Percentiles rank a stretch among this genome's conserved stretches.
Evolutionary conservation across 1,140 invertebrate genomes (phyloP).

Genomic region (Ceratitis capitata): DNA sequence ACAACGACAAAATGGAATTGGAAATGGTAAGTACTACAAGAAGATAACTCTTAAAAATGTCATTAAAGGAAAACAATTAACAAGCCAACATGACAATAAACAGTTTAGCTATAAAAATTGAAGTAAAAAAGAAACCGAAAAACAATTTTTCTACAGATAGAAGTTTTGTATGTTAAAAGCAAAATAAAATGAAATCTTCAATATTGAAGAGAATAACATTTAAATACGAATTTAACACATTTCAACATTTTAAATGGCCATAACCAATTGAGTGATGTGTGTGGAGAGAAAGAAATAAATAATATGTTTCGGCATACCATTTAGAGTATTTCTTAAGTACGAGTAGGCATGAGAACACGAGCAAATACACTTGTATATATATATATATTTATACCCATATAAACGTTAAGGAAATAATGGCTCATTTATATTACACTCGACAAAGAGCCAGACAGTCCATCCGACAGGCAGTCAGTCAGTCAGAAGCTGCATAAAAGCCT

Average conservation of each 20-base stretch:
- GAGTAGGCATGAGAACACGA: no score
- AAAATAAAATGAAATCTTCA: no score
- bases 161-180: no score
- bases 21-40: constrained; percentile 53
- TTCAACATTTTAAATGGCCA: constrained; percentile 20
- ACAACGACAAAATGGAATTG: constrained; percentile 55
- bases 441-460: not conserved
- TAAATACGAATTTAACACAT: constrained; percentile 27
- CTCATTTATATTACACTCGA: not conserved
- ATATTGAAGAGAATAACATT: not conserved
- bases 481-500: no score
- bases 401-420: not conserved
- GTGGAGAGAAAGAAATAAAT: no score
- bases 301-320: no score
- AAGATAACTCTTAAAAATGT: not conserved
- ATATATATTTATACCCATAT: not conserved
- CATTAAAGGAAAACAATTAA: constrained; percentile 1
- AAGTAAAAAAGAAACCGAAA: not conserved
- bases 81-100: not conserved
- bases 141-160: no score
- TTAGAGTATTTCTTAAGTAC: not conserved
- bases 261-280: not conserved
- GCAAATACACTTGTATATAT: not conserved
- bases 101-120: not conserved
- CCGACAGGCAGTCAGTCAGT: not conserved